Evolutionary conservation across 2,113 vertebrate species (phyloP).

Genomic region (Chaetorhynchus papuensis): DNA sequence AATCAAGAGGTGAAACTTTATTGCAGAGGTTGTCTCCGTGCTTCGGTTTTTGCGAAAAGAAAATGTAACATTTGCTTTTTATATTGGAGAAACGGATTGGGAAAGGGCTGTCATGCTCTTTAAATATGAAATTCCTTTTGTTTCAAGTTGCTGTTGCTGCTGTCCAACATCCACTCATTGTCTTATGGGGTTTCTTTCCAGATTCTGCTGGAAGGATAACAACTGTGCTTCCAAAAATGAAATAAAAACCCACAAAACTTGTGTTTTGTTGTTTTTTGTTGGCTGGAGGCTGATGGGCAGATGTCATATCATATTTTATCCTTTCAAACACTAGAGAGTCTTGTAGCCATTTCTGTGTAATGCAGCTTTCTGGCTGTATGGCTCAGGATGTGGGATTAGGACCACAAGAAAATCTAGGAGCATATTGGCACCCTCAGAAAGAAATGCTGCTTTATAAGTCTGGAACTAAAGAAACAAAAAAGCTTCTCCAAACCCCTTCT

Average conservation of each 20-base stretch:
- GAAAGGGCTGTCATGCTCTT: background rate
- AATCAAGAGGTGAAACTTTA: constrained; percentile 3
- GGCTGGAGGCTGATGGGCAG: background rate
- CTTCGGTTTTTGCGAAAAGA: background rate
- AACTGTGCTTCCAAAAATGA: background rate
- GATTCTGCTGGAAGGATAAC: background rate
- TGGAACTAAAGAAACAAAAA: background rate
- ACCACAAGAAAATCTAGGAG: background rate
- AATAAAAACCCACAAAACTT: background rate
- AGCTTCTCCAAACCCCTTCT: background rate
- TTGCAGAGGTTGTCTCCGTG: background rate
- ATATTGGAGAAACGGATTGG: background rate
- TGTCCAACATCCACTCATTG: background rate
- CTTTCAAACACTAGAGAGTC: background rate
- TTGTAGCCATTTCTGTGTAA: background rate
- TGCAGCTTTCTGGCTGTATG: background rate
- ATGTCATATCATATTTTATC: background rate
- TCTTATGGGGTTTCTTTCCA: background rate
- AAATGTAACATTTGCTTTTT: constrained; percentile 42
- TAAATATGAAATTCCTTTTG: constrained; percentile 39
- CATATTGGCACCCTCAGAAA: background rate
- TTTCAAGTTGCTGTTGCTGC: background rate
- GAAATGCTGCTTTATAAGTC: background rate
- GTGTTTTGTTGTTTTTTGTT: background rate
- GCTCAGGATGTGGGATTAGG: background rate